Percentiles rank a stretch among this genome's conserved stretches.
Conservation (phyloP, 2,888 invertebrate species). For the Protodeltote pygarga region DNA sequence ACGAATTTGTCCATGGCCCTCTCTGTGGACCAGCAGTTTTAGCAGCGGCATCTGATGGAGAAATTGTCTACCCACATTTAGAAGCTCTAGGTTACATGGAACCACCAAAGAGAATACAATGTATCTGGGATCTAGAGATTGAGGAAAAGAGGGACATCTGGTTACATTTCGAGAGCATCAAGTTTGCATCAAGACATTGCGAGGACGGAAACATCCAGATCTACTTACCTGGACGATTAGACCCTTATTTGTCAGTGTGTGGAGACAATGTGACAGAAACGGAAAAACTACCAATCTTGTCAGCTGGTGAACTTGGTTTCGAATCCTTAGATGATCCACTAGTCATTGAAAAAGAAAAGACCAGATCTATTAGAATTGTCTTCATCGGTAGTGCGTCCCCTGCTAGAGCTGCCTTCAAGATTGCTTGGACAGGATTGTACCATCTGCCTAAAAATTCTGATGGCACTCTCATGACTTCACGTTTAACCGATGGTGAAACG, state of each 20-base stretch:
- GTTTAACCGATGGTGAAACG: constrained; percentile 88
- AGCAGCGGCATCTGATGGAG: constrained; percentile 93
- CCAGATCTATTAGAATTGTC: constrained; percentile 89
- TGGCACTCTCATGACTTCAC: constrained; percentile 92
- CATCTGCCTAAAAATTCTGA: constrained; percentile 94
- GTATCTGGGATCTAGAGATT: constrained; percentile 94
- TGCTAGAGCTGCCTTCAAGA: constrained; percentile 94
- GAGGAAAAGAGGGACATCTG: constrained; percentile 94
- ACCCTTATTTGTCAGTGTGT: constrained; percentile 93
- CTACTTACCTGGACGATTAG: constrained; percentile 90
- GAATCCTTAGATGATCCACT: constrained; percentile 86
- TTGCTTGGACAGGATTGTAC: constrained; percentile 96
- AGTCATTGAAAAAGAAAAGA: constrained; percentile 87
- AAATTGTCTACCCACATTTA: constrained; percentile 95
- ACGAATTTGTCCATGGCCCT: constrained; percentile 96
- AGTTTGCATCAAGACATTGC: constrained; percentile 94
- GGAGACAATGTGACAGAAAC: constrained; percentile 95
- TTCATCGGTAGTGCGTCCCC: constrained; percentile 93
- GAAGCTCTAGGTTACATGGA: constrained; percentile 91
- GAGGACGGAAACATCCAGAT: constrained; percentile 95
- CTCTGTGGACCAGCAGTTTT: constrained; percentile 94
- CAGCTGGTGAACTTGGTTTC: constrained; percentile 91
- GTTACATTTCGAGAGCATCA: constrained; percentile 95
- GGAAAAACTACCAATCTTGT: constrained; percentile 92
- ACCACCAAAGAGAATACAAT: constrained; percentile 90